These are phyloP conservation scores for Chionis minor DNA, from an alignment of 2,113 vertebrate genomes.

Conservation along the genomic window DNA sequence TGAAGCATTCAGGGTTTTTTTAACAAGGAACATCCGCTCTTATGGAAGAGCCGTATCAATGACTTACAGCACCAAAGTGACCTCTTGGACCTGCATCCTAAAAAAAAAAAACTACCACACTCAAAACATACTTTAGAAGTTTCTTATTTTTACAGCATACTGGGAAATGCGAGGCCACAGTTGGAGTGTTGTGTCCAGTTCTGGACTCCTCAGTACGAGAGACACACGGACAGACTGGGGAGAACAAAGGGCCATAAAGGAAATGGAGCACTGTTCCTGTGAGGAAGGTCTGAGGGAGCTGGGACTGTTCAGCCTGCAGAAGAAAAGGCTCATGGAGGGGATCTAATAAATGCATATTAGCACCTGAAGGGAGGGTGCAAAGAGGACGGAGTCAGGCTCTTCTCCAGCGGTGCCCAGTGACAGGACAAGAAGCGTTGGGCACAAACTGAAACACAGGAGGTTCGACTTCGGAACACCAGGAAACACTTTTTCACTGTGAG, in stretches of 20 bases:
- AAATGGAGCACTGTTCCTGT: not conserved
- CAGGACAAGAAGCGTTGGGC: accelerated
- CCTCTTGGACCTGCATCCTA: not conserved
- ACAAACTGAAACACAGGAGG: not conserved
- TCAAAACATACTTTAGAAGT: not conserved
- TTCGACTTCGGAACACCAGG: not conserved
- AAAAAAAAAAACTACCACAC: not conserved
- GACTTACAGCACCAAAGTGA: not conserved
- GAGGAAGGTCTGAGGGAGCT: not conserved
- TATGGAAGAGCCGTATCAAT: not conserved
- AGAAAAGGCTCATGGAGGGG: not conserved
- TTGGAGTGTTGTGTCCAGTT: not conserved
- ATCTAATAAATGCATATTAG: not conserved
- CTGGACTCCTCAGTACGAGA: not conserved
- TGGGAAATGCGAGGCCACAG: not conserved
- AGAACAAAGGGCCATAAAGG: not conserved
- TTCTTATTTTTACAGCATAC: not conserved
- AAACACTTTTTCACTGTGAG: not conserved
- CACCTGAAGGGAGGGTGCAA: not conserved
- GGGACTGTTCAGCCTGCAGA: not conserved
- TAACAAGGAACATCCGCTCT: not conserved
- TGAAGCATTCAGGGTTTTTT: not conserved
- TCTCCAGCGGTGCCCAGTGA: not conserved
- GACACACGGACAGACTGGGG: not conserved
- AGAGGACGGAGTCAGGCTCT: not conserved